Conservation (phyloP, 2,113 vertebrate species). For the Oceanodroma tethys region DNA sequence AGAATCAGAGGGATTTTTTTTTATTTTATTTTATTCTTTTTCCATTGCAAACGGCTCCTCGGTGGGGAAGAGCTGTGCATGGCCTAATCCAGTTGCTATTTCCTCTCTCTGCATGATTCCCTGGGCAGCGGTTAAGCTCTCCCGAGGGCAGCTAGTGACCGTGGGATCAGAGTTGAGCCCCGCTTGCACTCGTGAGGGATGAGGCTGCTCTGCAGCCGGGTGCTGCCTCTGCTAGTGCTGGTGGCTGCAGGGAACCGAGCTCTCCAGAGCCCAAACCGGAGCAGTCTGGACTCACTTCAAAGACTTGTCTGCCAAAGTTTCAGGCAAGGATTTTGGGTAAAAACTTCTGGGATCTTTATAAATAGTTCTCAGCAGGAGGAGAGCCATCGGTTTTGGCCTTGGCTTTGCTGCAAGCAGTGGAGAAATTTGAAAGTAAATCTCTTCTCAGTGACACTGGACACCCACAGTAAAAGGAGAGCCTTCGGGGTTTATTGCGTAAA, state of each 20-base stretch:
- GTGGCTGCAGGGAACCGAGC: not conserved
- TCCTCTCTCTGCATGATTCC: not conserved
- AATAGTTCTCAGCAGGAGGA: not conserved
- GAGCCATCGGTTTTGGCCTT: not conserved
- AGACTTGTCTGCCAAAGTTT: not conserved
- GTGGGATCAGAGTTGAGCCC: not conserved
- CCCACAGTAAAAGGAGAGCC: not conserved
- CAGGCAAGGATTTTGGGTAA: not conserved
- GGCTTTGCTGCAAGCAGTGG: not conserved
- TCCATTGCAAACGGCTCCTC: not conserved
- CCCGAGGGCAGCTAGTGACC: not conserved
- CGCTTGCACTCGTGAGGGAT: fast-evolving
- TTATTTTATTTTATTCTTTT: not conserved
- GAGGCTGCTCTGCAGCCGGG: not conserved
- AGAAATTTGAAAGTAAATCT: not conserved
- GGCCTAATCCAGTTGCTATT: not conserved
- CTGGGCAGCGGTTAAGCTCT: not conserved
- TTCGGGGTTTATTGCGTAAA: not conserved
- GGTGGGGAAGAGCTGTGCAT: not conserved
- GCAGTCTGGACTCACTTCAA: not conserved
- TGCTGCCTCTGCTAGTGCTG: not conserved
- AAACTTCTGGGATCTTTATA: not conserved
- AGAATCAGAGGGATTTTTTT: not conserved
- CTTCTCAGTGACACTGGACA: not conserved
- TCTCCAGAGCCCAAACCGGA: not conserved